Percentiles rank a stretch among this genome's conserved stretches.
These are phyloP conservation scores for Scortum barcoo DNA, from an alignment of 2,113 vertebrate species.

Conservation along the genomic window DNA sequence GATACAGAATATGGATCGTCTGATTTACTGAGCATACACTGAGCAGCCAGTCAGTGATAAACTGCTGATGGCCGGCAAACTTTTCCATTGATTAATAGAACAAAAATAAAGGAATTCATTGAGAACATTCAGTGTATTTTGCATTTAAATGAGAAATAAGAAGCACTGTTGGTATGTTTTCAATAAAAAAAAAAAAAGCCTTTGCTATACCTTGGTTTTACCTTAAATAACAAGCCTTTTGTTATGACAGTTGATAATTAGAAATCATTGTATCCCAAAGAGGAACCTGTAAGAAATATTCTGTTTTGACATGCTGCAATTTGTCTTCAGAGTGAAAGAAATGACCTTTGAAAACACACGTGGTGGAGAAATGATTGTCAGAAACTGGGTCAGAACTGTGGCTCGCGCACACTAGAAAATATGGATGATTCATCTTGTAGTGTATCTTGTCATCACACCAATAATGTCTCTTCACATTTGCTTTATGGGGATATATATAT, in stretches of 20 bases:
- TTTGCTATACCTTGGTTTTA: not conserved
- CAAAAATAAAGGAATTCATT: not conserved
- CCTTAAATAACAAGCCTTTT: not conserved
- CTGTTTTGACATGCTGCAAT: not conserved
- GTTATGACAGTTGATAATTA: not conserved
- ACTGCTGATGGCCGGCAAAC: not conserved
- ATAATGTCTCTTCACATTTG: not conserved
- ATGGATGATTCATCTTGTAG: not conserved
- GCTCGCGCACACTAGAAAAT: not conserved
- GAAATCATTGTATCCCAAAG: not conserved
- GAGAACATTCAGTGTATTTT: not conserved
- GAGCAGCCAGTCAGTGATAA: not conserved
- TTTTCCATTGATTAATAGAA: not conserved
- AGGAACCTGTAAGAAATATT: not conserved
- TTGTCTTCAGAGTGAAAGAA: slow-evolving; percentile 19
- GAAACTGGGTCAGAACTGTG: slow-evolving; percentile 30
- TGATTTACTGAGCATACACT: not conserved
- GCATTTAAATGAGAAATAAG: not conserved
- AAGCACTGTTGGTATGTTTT: not conserved
- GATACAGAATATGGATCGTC: not conserved
- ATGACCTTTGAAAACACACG: slow-evolving; percentile 40
- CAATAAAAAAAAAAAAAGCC: too few species aligned
- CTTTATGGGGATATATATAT: not conserved
- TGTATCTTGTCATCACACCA: not conserved
- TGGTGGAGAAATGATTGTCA: not conserved